Evolutionary conservation across 2,888 invertebrate species (phyloP), one percentile per base, ranked within the genome.

Genomic region (Oscheius onirici): DNA sequence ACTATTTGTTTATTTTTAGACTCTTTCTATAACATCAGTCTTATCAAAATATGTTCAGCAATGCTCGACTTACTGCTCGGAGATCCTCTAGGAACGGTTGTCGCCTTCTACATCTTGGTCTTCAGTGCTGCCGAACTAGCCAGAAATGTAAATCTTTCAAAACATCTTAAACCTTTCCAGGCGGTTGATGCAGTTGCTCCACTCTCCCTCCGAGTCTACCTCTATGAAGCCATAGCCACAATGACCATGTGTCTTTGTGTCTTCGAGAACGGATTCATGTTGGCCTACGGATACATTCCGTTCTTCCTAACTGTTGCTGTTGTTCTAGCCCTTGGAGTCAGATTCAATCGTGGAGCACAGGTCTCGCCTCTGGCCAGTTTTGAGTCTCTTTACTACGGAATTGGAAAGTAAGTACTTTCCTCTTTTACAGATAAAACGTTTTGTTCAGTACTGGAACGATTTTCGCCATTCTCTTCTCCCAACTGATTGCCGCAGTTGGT

Each of bases 171-270:
- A 17, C n/a, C 15, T 26, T 24, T 74, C 28, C 66, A 76, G 78
- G 41, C 75, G 3, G 71, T 76, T 2, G 72, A 72, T 20, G 75
- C 70, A 58, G 69, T 67, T 63, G 69, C 71, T n/a, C 67, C 75
- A 17, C n/a, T n/a, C 43, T 58, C 66, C 61, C 69, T 72, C 11
- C 65, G 67, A 49, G 51, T 65, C 10, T 73, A 78, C 28, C 54
- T 76, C 51, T 71, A 74, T 55, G 82, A 82, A 66, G 54, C 77
- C 51, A 77, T 82, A 51, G 80, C 76, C 43, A 81, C 83, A 0
- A 77, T 81, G 44, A 87, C 85, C 71, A 83, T 83, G 83, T 84
- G 85, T 72, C 82, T 84, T 13, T 87, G 86, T 73, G 87, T 87
- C 17, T 87, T 85, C 73, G 86, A 87, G 69, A 87, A 87, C 75